phyloP scores from a whole-genome alignment of 2,797 vertebrate species.

The Alcedo quadribrachys region DNA sequence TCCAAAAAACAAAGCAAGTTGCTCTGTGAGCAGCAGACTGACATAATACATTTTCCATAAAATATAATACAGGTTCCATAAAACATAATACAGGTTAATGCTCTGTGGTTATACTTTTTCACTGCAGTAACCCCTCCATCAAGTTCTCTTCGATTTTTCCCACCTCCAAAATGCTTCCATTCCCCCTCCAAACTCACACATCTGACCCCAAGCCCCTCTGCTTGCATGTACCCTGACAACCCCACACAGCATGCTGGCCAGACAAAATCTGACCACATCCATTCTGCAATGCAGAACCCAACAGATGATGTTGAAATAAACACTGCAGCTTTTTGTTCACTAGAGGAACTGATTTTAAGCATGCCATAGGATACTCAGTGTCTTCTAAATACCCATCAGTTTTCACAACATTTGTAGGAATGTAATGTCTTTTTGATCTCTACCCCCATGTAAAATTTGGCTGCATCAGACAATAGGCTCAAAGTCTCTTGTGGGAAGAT shows the following conservation, averaged over 20 bases:
- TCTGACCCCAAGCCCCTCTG: neutral
- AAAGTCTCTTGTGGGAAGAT: neutral
- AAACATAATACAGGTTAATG: neutral
- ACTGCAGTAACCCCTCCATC: neutral
- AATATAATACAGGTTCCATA: no score
- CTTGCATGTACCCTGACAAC: accelerated
- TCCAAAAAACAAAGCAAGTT: neutral
- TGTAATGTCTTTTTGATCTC: neutral
- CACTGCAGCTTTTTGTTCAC: neutral
- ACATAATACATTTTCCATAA: neutral
- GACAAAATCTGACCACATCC: neutral
- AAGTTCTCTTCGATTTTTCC: neutral
- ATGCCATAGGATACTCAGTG: neutral
- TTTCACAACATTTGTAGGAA: neutral
- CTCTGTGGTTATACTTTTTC: neutral
- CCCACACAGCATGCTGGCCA: accelerated
- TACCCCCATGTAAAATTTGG: neutral
- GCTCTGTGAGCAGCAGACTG: neutral
- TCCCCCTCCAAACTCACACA: accelerated
- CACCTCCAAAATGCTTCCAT: neutral
- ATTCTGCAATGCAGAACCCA: neutral
- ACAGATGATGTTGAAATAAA: neutral
- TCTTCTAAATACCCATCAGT: neutral
- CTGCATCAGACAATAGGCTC: neutral
- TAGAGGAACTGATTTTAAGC: neutral